Conservation (phyloP, 2,888 invertebrate species). For the Anthoptus insignis region DNA sequence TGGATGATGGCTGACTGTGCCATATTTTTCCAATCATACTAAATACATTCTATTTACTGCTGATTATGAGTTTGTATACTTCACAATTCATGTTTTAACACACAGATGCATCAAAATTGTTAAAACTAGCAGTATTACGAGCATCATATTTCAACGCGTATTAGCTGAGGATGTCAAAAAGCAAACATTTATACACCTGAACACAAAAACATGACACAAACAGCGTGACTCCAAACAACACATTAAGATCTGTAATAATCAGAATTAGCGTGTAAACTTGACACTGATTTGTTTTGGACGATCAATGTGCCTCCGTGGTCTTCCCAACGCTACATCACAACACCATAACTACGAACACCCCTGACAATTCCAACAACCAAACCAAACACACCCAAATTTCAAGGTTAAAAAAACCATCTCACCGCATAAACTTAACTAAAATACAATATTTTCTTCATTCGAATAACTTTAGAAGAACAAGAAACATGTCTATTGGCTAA, state of each 20-base stretch:
- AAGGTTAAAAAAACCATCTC: conserved; percentile 65
- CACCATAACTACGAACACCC: conserved; percentile 59
- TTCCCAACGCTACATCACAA: conserved; percentile 38
- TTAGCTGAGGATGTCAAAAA: conserved; percentile 6
- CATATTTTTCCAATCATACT: background rate
- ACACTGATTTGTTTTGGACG: conserved; percentile 41
- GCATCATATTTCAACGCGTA: conserved; percentile 7
- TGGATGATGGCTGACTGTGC: background rate
- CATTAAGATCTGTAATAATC: conserved; percentile 15
- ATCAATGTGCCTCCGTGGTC: conserved; percentile 46
- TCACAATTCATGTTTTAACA: background rate
- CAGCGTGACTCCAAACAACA: conserved; percentile 15
- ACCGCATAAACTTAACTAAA: conserved; percentile 53
- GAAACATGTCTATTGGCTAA: conserved; percentile 67
- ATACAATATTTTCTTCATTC: conserved; percentile 52
- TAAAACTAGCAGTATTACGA: background rate
- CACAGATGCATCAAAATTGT: background rate
- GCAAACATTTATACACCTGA: conserved; percentile 21
- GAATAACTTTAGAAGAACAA: conserved; percentile 57
- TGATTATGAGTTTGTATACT: background rate
- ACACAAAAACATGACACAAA: conserved; percentile 41
- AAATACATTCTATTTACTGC: background rate
- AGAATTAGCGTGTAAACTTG: conserved; percentile 29
- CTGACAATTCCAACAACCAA: conserved; percentile 40
- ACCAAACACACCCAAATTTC: conserved; percentile 52